Percentiles rank a stretch among this genome's conserved stretches.
phyloP scores from a whole-genome alignment of 2,113 vertebrate genomes.

The Aix galericulata region DNA sequence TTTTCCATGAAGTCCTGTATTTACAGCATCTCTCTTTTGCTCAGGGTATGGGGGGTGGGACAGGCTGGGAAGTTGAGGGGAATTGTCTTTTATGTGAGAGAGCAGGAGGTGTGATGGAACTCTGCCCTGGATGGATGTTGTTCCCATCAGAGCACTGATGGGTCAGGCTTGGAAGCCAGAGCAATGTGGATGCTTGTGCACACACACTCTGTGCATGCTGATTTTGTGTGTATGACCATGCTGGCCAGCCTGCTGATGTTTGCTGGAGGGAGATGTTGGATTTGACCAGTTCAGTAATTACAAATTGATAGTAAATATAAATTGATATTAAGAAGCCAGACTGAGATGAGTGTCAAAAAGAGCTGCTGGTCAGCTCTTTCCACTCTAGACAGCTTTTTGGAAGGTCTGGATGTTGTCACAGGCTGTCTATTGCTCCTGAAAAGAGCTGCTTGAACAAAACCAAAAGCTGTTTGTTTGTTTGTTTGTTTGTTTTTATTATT shows the following conservation, averaged over 20 bases:
- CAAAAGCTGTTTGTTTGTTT: neutral
- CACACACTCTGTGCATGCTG: neutral
- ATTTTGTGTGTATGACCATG: neutral
- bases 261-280: neutral
- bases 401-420: neutral
- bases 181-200: neutral
- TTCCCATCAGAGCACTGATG: neutral
- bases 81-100: neutral
- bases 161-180: neutral
- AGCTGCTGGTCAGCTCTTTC: neutral
- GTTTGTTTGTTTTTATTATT: no score
- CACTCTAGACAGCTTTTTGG: neutral
- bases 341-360: neutral
- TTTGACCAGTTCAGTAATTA: neutral
- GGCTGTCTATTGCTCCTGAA: neutral
- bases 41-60: neutral
- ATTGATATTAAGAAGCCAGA: neutral
- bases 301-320: rapidly evolving
- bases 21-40: neutral
- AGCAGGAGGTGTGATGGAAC: rapidly evolving
- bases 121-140: neutral
- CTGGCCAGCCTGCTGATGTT: neutral
- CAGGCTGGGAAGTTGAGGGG: neutral
- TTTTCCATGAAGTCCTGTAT: neutral
- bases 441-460: neutral